A percentile compares a stretch with the other conserved stretches of the same genome.
phyloP scores from a whole-genome alignment of 2,113 vertebrate species.

The Todiramphus chloris region DNA sequence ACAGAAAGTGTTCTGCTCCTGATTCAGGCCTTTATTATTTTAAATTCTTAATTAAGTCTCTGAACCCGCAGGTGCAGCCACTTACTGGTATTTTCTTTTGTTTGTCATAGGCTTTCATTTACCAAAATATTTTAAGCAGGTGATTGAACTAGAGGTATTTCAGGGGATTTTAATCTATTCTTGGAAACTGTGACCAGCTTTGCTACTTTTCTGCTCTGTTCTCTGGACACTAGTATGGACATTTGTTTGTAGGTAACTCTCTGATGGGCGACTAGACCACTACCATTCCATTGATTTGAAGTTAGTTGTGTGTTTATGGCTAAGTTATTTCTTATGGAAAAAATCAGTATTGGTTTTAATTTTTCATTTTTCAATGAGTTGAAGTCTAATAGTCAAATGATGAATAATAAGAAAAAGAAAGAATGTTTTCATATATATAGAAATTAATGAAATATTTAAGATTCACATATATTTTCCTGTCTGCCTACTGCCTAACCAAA shows the following conservation, averaged over 20 bases:
- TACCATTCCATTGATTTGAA: neutral
- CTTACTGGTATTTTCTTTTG: slow-evolving; percentile 39
- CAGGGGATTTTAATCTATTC: neutral
- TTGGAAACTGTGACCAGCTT: neutral
- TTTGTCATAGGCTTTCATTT: slow-evolving; percentile 53
- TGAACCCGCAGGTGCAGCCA: slow-evolving; percentile 47
- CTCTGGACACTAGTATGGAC: neutral
- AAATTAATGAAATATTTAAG: neutral
- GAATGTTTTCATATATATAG: neutral
- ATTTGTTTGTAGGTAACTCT: neutral
- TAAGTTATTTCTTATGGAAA: neutral
- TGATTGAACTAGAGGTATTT: neutral
- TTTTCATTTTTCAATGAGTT: neutral
- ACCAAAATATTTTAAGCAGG: neutral
- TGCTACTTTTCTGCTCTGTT: neutral
- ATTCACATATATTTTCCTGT: neutral
- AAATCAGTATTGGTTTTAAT: neutral
- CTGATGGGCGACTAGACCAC: neutral
- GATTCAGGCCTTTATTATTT: slow-evolving; percentile 57
- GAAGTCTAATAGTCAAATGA: neutral
- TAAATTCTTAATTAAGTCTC: slow-evolving; percentile 48
- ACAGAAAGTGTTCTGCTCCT: slow-evolving; percentile 49
- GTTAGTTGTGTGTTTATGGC: neutral
- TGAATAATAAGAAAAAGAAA: neutral
- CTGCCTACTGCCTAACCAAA: neutral